Percentiles rank a stretch among this genome's conserved stretches.
phyloP scores from a whole-genome alignment of 2,797 vertebrate genomes.

The Myotis findleyi region DNA sequence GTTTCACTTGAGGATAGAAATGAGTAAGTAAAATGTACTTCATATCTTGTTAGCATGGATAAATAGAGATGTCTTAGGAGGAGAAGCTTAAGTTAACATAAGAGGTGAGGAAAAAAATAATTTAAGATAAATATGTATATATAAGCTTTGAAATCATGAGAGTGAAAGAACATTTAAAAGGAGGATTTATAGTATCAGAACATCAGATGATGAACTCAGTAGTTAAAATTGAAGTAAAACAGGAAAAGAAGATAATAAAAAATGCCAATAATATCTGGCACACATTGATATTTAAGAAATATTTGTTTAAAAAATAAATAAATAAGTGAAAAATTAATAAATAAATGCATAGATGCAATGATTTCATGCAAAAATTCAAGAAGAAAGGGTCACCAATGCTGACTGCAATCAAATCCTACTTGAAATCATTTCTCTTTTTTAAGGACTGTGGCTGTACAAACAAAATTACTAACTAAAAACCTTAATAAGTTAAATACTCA shows the following conservation, averaged over 20 bases:
- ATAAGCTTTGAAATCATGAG: neutral
- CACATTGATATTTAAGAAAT: neutral
- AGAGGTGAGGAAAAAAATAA: neutral
- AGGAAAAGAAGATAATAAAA: neutral
- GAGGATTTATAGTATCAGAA: neutral
- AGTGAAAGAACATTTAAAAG: neutral
- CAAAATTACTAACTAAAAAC: neutral
- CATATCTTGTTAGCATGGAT: neutral
- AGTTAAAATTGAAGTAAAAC: neutral
- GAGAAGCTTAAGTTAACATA: neutral
- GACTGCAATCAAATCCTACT: neutral
- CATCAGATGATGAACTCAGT: neutral
- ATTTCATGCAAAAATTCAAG: neutral
- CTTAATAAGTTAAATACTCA: neutral
- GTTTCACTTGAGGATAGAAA: neutral
- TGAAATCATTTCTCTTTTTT: neutral
- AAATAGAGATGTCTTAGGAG: neutral
- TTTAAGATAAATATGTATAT: neutral
- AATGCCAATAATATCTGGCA: neutral
- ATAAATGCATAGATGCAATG: neutral
- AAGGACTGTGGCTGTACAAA: neutral
- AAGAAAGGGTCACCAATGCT: neutral
- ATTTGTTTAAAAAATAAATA: neutral
- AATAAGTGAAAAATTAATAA: neutral
- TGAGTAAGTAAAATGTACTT: conserved; percentile 8